Conservation (phyloP, 2,888 invertebrate species). For the Ctena decussata region DNA sequence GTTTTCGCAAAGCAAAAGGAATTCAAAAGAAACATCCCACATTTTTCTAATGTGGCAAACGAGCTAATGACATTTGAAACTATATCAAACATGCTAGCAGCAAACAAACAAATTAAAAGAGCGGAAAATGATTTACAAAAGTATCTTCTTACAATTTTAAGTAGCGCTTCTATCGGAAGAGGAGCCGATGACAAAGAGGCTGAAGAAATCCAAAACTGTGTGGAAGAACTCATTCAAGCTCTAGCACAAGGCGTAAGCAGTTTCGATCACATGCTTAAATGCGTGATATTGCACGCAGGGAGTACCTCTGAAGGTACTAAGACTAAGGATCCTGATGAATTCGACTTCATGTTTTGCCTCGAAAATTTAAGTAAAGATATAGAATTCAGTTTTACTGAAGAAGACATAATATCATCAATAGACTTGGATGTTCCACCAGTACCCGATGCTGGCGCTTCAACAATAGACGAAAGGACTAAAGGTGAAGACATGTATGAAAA, state of each 20-base stretch:
- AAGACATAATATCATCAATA: background rate
- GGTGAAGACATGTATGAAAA: background rate
- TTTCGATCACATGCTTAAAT: constrained; percentile 36
- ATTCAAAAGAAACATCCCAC: background rate
- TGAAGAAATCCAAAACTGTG: constrained; percentile 37
- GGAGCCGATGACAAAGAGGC: constrained; percentile 38
- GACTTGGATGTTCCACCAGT: background rate
- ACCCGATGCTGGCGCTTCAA: background rate
- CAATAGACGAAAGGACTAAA: background rate
- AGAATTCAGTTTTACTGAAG: constrained; percentile 15
- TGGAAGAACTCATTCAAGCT: constrained; percentile 37
- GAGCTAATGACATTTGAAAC: constrained; percentile 11
- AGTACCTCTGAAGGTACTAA: constrained; percentile 62
- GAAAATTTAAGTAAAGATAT: constrained; percentile 44
- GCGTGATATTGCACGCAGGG: constrained; percentile 47
- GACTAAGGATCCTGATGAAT: constrained; percentile 52
- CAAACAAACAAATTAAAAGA: constrained; percentile 15
- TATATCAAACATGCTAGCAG: constrained; percentile 10
- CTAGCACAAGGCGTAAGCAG: constrained; percentile 28
- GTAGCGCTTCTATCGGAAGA: constrained; percentile 20
- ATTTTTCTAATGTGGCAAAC: constrained; percentile 28
- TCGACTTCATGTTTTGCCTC: constrained; percentile 57
- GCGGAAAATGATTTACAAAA: background rate
- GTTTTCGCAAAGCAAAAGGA: background rate
- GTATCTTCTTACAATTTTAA: constrained; percentile 16